Base-by-base conservation (phyloP, 2,888 invertebrate genomes). In the Drosophila gaucha region DNA sequence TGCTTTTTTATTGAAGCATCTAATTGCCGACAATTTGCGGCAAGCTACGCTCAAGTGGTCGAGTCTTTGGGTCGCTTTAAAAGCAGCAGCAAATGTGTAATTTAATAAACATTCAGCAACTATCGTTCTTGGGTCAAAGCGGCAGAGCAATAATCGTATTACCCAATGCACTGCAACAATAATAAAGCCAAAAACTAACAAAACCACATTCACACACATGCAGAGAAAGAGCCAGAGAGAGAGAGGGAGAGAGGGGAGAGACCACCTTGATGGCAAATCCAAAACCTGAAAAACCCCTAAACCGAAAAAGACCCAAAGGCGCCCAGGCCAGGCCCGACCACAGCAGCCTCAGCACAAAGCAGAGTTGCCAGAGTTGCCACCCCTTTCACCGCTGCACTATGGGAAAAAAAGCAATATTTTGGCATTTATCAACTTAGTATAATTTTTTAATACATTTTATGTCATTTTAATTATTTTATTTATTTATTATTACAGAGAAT, bases 11-110 rank as follows among this genome's bases (percentile, higher is more conserved):
- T 78, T 73, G 49, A 83, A 68, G 44, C 68, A 76, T 68, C 62
- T 86, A 86, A 86, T 88, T 88, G 83, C 74, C 58, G 66, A 59
- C 76, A 86, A 73, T 78, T 82, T 86, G 79, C 39, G 76, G 74
- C 38, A 33, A 31, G 6, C 31, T 46, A 18, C 22, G 57, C 18
- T 41, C 41, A 47, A 30, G 54, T 43, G 51, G 47, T 28, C 52
- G 30, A 49, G 30, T 59, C 44, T 62, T 26, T 52, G 10, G 16
- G 57, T 26, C 64, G 65, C 65, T 77, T 86, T 77, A 86, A 80
- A 86, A 44, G 35, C 44, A 57, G 26, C 38, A 50, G 41, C 30
- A 58, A 67, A 60, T 57, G 41, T 62, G 52, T 73, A 66, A 73
- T 82, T 87, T 87, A 73, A 86, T 85, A 82, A 87, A 66, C 64